Base-by-base conservation (phyloP, 2,888 invertebrate species). In the Timema cristinae region DNA sequence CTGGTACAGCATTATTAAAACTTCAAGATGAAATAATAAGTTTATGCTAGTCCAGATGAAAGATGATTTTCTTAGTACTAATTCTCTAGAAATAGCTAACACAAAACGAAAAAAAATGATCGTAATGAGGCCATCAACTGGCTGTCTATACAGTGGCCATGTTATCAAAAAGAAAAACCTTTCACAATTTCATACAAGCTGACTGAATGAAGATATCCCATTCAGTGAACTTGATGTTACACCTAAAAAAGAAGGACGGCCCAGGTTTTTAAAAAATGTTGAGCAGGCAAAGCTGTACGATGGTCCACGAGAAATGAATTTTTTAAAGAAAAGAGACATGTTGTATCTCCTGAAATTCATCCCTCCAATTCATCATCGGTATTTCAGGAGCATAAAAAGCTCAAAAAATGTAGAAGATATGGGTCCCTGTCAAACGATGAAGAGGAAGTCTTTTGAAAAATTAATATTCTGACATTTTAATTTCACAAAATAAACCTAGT, bases 1-100 rank as follows among this genome's bases (percentile, higher is more conserved):
- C 61, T 61, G 61, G 61, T 61, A 61, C 13, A 48, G 48, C 47
- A 61, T 61, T 6, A 63, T 63, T 10, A 63, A 16, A 63, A 16
- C 47, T 48, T n/a, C n/a, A 63, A 63, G 13, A 63, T 2, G 16
- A 48, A 61, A 15, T 10, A 61, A 16, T 7, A 61, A 61, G 32
- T 61, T 61, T 61, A 10, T 13, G 6, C 9, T 61, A 15, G 61
- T 61, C 8, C 61, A 61, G 61, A 16, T 61, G 61, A 32, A 61
- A 61, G 61, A 61, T 48, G 16, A 32, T 7, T 61, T 61, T 7
- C 15, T 61, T 8, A 47, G 47, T 13, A 61, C 61, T 47, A 13
- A 61, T 32, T 6, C 61, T 10, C 61, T 15, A 47, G 61, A 61
- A 13, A 15, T 11, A 32, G 32, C 10, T 15, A 48, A 1, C 61